Conservation (phyloP, 2,888 invertebrate genomes). For the Rotaria macrura region DNA sequence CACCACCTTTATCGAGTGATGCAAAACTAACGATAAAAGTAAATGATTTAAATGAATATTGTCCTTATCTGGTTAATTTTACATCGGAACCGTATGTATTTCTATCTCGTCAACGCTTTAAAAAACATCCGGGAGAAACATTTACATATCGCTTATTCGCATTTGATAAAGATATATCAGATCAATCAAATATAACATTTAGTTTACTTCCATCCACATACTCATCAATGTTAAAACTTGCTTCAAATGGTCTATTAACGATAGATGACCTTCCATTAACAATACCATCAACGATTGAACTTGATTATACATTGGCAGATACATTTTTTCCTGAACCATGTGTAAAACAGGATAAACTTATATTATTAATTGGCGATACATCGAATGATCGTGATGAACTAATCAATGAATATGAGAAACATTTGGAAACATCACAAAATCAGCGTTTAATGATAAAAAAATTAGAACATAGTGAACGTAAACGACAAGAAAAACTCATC, state of each 20-base stretch:
- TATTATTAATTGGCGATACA: background rate
- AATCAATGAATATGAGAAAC: background rate
- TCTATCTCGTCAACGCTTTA: background rate
- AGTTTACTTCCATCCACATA: background rate
- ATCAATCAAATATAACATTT: slow-evolving; percentile 8
- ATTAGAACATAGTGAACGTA: background rate
- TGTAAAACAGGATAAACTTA: slow-evolving; percentile 14
- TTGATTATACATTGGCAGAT: background rate
- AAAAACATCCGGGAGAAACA: background rate
- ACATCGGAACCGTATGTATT: background rate
- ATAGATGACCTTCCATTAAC: background rate
- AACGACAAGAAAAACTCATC: background rate
- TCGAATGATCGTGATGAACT: background rate
- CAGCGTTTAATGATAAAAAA: background rate
- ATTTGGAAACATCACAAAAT: background rate
- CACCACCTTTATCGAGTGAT: background rate
- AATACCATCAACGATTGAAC: background rate
- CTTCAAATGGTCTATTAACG: background rate
- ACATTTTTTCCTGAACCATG: background rate
- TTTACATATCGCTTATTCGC: background rate
- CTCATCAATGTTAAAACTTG: background rate
- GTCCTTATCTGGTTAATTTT: background rate
- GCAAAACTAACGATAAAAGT: background rate
- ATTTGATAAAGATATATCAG: background rate
- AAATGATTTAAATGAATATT: slow-evolving; percentile 13